Base-by-base conservation (phyloP, 2,797 vertebrate genomes). In the Melanotaenia parkinsoni region DNA sequence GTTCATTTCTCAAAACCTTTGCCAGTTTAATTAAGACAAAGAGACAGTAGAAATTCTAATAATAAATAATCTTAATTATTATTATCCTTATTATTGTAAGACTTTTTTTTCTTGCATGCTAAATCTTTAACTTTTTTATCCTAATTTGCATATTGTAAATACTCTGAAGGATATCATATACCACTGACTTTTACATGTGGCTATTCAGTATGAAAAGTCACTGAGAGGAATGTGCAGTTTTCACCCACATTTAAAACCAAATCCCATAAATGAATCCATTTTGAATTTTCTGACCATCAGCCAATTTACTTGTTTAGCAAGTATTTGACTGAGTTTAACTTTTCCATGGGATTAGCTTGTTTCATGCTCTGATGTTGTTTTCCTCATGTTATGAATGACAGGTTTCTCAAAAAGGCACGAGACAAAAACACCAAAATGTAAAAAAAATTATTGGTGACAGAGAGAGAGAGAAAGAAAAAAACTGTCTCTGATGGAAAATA, bases 401-500 rank as follows among this genome's bases (percentile, higher is more conserved):
- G 32, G 20, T 40, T 56, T 60, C 51, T 62, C n/a, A 69, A 54
- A 37, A 37, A 35, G 56, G 40, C 65, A 66, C 58, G 51, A 62
- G 66, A 63, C 63, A 13, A 22, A 76, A 26, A 33, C 62, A 22
- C 40, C 26, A 63, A 63, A n/a, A 40, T 16, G 24, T 26, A 61
- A 38, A 5, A 33, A 33, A 40, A 66, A 37, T 79, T 56, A 82
- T 71, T 77, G 65, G 60, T 63, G 51, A 63, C 30, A 76, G 37
- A 64, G 45, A 40, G 22, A 32, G 32, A 32, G 32, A 32, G 5
- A 32, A 7, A n/a, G 64, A 78, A 40, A 70, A 40, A 37, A 67
- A 32, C 2, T 59, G 60, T 28, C 33, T 66, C 28, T 56, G 38
- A 72, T 74, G 64, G 53, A 38, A 79, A 58, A 60, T 22, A 50